Evolutionary conservation across 2,797 vertebrate genomes (phyloP).

Genomic region (Ispidina lecontei): DNA sequence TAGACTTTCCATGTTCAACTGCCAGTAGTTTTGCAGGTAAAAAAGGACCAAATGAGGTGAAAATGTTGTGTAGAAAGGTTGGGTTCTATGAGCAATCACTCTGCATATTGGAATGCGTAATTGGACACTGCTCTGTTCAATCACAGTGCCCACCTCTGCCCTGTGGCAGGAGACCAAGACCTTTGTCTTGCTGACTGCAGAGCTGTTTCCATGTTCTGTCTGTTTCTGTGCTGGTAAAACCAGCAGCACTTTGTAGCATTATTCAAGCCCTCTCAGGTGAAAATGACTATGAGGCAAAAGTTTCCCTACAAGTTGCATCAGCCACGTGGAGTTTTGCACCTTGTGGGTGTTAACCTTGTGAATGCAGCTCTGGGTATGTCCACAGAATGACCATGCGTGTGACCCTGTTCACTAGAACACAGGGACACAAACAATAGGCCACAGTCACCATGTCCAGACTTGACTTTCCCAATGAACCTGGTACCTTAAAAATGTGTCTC

Average conservation of each 20-base stretch:
- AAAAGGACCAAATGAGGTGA: not conserved
- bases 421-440: not conserved
- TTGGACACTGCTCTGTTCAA: not conserved
- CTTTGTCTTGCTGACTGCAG: constrained; percentile 48
- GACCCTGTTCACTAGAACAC: not conserved
- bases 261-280: not conserved
- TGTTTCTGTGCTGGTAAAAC: not conserved
- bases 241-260: not conserved
- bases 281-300: not conserved
- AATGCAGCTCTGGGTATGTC: not conserved
- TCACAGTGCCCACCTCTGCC: not conserved
- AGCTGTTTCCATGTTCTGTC: constrained; percentile 50
- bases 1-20: not conserved
- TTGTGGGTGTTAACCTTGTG: fast-evolving
- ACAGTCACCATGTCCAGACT: not conserved
- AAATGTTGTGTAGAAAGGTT: not conserved
- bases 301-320: not conserved
- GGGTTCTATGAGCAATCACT: not conserved
- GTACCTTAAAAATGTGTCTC: not conserved
- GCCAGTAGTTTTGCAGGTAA: not conserved
- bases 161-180: constrained; percentile 10
- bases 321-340: not conserved
- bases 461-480: not conserved
- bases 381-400: fast-evolving
- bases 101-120: not conserved